Conservation (phyloP, 2,113 vertebrate species). For the Psittacus erithacus region DNA sequence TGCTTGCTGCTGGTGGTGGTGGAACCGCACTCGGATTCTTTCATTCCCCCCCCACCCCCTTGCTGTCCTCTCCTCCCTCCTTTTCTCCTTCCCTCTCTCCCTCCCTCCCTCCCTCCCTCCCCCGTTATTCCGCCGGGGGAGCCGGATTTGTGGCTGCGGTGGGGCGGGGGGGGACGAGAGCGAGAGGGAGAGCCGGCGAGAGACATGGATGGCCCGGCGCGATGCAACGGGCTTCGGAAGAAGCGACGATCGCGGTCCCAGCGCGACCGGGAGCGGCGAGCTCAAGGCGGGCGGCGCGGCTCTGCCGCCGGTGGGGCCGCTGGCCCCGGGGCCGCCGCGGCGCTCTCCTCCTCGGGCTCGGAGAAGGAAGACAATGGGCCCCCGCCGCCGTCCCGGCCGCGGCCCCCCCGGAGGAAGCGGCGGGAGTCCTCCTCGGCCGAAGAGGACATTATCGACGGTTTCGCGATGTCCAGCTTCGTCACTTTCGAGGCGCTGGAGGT, state of each 20-base stretch:
- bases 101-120: constrained; percentile 46
- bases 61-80: constrained; percentile 50
- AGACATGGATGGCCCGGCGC: constrained; percentile 87
- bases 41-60: constrained; percentile 23
- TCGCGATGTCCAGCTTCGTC: constrained; percentile 91
- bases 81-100: constrained; percentile 14
- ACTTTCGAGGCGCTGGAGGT: constrained; percentile 93
- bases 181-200: constrained; percentile 56
- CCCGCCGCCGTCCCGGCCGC: constrained; percentile 84
- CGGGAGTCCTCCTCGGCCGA: constrained; percentile 90
- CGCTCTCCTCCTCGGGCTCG: constrained; percentile 88
- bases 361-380: constrained; percentile 83
- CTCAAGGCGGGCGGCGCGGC: constrained; percentile 76
- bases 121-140: constrained; percentile 46
- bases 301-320: constrained; percentile 51
- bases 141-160: constrained; percentile 58
- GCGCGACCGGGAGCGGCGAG: constrained; percentile 83
- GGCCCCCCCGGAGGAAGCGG: constrained; percentile 89
- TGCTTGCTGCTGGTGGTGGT: constrained; percentile 67
- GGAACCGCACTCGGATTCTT: constrained; percentile 72
- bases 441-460: constrained; percentile 96
- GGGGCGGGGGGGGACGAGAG: constrained; percentile 49
- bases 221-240: constrained; percentile 87
- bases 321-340: constrained; percentile 72
- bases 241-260: constrained; percentile 91